phyloP scores from a whole-genome alignment of 2,888 invertebrate genomes.

The Tanypteryx hageni region DNA sequence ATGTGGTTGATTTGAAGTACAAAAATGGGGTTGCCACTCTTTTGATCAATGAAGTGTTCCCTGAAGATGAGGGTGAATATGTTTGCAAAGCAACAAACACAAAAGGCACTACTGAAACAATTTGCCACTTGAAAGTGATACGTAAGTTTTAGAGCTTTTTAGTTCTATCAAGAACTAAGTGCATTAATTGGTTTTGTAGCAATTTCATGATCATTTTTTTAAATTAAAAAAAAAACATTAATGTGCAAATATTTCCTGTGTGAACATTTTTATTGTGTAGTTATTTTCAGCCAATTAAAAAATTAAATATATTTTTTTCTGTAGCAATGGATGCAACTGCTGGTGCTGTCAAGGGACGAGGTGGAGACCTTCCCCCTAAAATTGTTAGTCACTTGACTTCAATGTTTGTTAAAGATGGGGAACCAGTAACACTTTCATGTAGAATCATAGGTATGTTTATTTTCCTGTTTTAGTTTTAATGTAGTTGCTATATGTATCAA shows the following conservation, averaged over 20 bases:
- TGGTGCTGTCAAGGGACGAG: conserved; percentile 76
- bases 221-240: neutral
- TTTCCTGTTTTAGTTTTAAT: neutral
- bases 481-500: neutral
- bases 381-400: conserved; percentile 92
- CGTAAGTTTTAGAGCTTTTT: conserved; percentile 78
- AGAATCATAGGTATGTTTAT: conserved; percentile 75
- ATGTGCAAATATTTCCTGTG: neutral
- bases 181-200: no score
- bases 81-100: conserved; percentile 94
- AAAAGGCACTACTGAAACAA: conserved; percentile 89
- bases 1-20: conserved; percentile 94
- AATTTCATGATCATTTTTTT: no score
- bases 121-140: conserved; percentile 89
- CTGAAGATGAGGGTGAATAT: conserved; percentile 95
- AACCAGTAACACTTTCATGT: conserved; percentile 89
- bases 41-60: conserved; percentile 94
- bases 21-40: conserved; percentile 92
- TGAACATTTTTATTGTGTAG: neutral
- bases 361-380: conserved; percentile 88
- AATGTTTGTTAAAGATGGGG: conserved; percentile 90
- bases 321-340: conserved; percentile 82
- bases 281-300: neutral
- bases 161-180: no score
- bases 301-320: conserved; percentile 68